phyloP scores from a whole-genome alignment of 2,113 vertebrate genomes.

The Heliornis fulica region DNA sequence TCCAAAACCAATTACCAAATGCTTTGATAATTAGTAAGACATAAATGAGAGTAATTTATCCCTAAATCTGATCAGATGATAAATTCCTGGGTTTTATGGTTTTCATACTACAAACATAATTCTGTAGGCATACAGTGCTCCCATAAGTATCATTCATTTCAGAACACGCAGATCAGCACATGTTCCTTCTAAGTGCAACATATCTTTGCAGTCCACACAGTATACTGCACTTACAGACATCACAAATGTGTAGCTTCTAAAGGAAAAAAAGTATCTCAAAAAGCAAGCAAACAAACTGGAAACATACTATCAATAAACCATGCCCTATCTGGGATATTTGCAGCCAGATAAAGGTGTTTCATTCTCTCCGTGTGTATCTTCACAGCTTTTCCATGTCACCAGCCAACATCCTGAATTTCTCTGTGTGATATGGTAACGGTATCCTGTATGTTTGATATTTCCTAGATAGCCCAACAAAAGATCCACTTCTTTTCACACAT shows the following conservation, averaged over 20 bases:
- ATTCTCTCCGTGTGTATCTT: not conserved
- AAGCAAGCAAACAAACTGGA: not conserved
- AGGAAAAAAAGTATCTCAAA: not conserved
- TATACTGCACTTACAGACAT: not conserved
- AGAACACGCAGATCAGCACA: not conserved
- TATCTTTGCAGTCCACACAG: not conserved
- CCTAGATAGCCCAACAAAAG: not conserved
- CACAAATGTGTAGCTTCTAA: not conserved
- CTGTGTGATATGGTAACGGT: rapidly evolving
- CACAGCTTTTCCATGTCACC: not conserved
- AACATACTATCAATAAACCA: not conserved
- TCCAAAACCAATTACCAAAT: not conserved
- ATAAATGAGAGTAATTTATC: not conserved
- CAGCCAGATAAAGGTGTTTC: not conserved
- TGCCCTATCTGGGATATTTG: not conserved
- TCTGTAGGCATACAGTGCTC: not conserved
- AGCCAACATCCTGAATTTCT: not conserved
- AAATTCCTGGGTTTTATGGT: not conserved
- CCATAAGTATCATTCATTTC: not conserved
- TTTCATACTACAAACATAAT: not conserved
- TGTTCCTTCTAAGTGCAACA: not conserved
- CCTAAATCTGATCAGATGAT: not conserved
- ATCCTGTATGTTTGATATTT: not conserved
- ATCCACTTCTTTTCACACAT: not conserved
- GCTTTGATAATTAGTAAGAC: not conserved